A percentile compares a stretch with the other conserved stretches of the same genome.
Conservation (phyloP, 2,113 vertebrate species). For the Sprattus sprattus region DNA sequence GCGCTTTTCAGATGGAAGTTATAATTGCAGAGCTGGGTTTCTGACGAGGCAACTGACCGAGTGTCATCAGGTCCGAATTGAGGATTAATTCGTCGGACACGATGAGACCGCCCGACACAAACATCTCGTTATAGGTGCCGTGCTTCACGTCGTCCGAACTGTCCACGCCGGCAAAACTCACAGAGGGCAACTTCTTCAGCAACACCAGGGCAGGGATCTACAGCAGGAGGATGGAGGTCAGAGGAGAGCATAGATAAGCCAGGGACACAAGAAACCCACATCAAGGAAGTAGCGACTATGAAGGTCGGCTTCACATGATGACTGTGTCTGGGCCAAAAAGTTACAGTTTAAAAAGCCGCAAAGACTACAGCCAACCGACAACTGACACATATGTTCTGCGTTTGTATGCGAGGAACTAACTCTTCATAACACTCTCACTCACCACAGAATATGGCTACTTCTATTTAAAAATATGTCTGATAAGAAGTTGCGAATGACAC, state of each 20-base stretch:
- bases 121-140: slow-evolving; percentile 91
- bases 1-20: background rate
- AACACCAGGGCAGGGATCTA: slow-evolving; percentile 89
- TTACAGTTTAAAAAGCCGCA: too few species aligned
- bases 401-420: too few species aligned
- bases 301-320: too few species aligned
- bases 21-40: background rate
- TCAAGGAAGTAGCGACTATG: too few species aligned
- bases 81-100: slow-evolving; percentile 93
- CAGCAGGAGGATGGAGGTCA: slow-evolving; percentile 21
- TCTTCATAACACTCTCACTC: too few species aligned
- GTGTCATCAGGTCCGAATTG: slow-evolving; percentile 82
- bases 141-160: slow-evolving; percentile 94
- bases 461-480: too few species aligned
- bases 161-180: slow-evolving; percentile 96
- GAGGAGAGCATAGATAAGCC: background rate
- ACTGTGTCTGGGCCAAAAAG: too few species aligned
- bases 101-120: slow-evolving; percentile 91
- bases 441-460: too few species aligned
- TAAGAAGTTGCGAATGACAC: too few species aligned
- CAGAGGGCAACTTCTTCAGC: slow-evolving; percentile 87
- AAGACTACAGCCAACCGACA: too few species aligned
- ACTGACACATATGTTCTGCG: too few species aligned
- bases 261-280: too few species aligned
- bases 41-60: slow-evolving; percentile 66